Evolutionary conservation across 1,140 invertebrate genomes (phyloP), one percentile per base, ranked within the genome.

Genomic region (Mylabris phalerata): DNA sequence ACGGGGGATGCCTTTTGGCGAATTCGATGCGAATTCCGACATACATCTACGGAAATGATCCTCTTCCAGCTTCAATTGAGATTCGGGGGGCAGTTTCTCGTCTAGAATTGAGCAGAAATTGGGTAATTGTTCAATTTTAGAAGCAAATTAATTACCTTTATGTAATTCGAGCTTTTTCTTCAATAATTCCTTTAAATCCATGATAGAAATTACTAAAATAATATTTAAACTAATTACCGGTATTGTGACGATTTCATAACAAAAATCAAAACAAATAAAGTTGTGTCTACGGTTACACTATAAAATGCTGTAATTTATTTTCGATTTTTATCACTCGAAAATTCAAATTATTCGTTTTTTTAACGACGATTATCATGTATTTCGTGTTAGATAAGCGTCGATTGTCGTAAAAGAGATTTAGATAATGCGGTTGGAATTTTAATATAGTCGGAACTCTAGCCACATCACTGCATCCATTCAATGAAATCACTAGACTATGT

Each of bases 1-100:
- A 69, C 85, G 87, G 0, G 89, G 89, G 67, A 91, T 87, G 58
- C 73, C 67, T 73, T 75, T 75, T 50, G 68, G 66, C 63, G 73
- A 70, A 43, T 76, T 75, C 26, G 78, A 78, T 65, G 81, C 82
- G 79, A 79, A 83, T 62, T 82, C 64, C 64, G 70, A 72, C 60
- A 84, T 80, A 48, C 80, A 72, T 49, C 75, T 69, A 57, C 77
- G 75, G 73, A 84, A 85, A 48, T 80, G 67, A 51, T 79, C 67
- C 54, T 80, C 77, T 65, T 84, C 82, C 44, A 74, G 69, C 51
- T 73, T 67, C 45, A 72, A 65, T 32, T 74, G 67, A 19, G 57
- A 61, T 51, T 71, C 60, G 41, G 61, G 26, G 38, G 52, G 54
- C 51, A 57, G 65, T 61, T 71, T 49, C 51, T 63, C 42, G 52